phyloP scores from a whole-genome alignment of 2,888 invertebrate species.

The Drosophila prolongata region DNA sequence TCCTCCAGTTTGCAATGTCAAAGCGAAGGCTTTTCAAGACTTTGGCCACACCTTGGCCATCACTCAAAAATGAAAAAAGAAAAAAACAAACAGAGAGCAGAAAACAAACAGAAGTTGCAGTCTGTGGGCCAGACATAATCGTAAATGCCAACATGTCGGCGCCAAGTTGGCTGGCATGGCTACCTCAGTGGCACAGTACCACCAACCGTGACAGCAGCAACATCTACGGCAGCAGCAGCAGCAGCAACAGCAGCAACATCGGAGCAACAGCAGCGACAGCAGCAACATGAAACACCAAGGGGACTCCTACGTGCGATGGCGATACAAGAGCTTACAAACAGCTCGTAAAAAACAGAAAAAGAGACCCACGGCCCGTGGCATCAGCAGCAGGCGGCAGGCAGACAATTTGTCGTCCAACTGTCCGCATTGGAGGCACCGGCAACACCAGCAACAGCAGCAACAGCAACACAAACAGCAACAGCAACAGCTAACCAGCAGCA shows the following conservation, averaged over 20 bases:
- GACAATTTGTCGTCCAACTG: slow-evolving; percentile 71
- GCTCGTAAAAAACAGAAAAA: slow-evolving; percentile 66
- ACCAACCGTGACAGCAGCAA: slow-evolving; percentile 73
- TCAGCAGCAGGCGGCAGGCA: slow-evolving; percentile 47
- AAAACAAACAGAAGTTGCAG: slow-evolving; percentile 12
- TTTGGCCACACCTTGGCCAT: slow-evolving; percentile 72
- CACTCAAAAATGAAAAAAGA: slow-evolving; percentile 61
- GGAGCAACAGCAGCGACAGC: slow-evolving; percentile 23
- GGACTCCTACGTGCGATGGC: slow-evolving; percentile 74
- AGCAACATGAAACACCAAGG: slow-evolving; percentile 15
- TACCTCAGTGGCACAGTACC: slow-evolving; percentile 60
- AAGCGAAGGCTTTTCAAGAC: slow-evolving; percentile 60
- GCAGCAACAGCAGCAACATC: slow-evolving; percentile 45
- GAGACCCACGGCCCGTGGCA: slow-evolving; percentile 54
- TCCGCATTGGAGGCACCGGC: slow-evolving; percentile 56
- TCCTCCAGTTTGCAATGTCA: slow-evolving; percentile 55
- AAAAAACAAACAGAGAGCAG: not conserved
- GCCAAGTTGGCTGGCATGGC: slow-evolving; percentile 64
- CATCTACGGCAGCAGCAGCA: slow-evolving; percentile 62
- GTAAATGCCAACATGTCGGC: slow-evolving; percentile 61
- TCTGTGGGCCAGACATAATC: slow-evolving; percentile 33
- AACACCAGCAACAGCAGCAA: slow-evolving; percentile 43
- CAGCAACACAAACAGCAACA: slow-evolving; percentile 17
- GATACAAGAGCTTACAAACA: slow-evolving; percentile 72
- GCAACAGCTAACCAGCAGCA: slow-evolving; percentile 18